These are phyloP conservation scores for Aphelinus atriplicis DNA, from an alignment of 1,140 invertebrate genomes.

Conservation along the genomic window DNA sequence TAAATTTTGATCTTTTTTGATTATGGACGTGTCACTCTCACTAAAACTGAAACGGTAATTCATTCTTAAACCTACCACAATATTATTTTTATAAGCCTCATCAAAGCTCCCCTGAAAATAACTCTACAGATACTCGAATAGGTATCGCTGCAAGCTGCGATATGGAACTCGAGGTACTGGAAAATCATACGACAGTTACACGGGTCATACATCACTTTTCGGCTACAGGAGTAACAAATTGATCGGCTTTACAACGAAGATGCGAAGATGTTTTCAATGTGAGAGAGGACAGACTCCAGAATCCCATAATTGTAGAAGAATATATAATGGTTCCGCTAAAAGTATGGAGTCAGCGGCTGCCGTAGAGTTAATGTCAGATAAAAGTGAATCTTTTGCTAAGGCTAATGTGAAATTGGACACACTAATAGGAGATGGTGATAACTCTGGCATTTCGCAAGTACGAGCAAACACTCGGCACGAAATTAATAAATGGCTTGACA, in stretches of 20 bases:
- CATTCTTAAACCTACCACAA: no score
- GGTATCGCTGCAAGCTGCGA: constrained; percentile 5
- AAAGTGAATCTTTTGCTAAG: constrained; percentile 29
- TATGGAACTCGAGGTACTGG: constrained; percentile 13
- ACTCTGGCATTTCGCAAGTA: constrained; percentile 23
- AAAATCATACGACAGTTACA: constrained; percentile 19
- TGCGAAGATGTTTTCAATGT: constrained; percentile 22
- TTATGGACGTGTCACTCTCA: no score
- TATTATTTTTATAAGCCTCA: no score
- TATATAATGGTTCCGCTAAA: constrained; percentile 20
- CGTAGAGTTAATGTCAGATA: constrained; percentile 29
- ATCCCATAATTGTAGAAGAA: constrained; percentile 14
- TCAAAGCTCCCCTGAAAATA: no score
- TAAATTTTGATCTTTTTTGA: no score
- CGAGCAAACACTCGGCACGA: constrained; percentile 2
- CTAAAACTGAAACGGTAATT: no score
- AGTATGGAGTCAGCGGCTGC: constrained; percentile 20
- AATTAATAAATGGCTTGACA: constrained; percentile 20
- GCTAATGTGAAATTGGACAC: constrained; percentile 24
- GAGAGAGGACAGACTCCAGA: constrained; percentile 2
- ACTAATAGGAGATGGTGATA: constrained; percentile 41
- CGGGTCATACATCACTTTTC: background rate
- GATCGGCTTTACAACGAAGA: background rate
- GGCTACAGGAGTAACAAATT: background rate
- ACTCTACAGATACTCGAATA: no score